Evolutionary conservation across 2,797 vertebrate species (phyloP), one percentile per base, ranked within the genome.

Genomic region (Okamejei kenojei): DNA sequence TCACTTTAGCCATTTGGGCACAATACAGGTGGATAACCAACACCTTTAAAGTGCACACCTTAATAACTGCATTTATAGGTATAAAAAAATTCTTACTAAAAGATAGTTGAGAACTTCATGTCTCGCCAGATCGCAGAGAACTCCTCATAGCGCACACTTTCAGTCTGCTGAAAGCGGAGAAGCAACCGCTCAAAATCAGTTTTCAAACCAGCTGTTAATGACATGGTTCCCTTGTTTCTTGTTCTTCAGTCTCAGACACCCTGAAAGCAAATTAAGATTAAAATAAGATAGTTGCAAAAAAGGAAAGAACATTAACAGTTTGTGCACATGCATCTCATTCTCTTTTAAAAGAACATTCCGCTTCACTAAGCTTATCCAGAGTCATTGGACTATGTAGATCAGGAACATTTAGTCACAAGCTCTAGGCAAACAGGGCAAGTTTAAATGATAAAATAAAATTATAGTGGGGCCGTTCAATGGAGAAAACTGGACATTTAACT

Each of bases 61-160:
- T 61, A 58, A 54, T 29, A 58, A 86, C 29, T 86, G 58, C 4
- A 63, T 86, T 82, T 21, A 35, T 1, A 32, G 29, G 29, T 17
- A 7, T 65, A 8, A n/a, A 45, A 45, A 54, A 7, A 73, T 45
- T 96, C 97, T 94, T 96, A 99, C 98, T 96, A 95, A 94, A 97
- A 99, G 35, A 99, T 95, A 71, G 96, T 95, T 1, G 96, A 96
- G 93, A 99, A 99, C 68, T 97, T 97, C 95, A 97, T 96, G 71
- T 97, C 96, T 94, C 95, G 97, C 99, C 99, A 99, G 65, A 98
- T 95, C n/a, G 94, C 94, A 0, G 96, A 94, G 95, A 99, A 99
- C 7, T 95, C 93, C 95, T 99, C 97, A 94, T 97, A 99, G 8
- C 98, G 97, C 93, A 99, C 97, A 0, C 97, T 98, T 0, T 97